phyloP scores from a whole-genome alignment of 2,113 vertebrate species.

The Phalacrocorax pelagicus region DNA sequence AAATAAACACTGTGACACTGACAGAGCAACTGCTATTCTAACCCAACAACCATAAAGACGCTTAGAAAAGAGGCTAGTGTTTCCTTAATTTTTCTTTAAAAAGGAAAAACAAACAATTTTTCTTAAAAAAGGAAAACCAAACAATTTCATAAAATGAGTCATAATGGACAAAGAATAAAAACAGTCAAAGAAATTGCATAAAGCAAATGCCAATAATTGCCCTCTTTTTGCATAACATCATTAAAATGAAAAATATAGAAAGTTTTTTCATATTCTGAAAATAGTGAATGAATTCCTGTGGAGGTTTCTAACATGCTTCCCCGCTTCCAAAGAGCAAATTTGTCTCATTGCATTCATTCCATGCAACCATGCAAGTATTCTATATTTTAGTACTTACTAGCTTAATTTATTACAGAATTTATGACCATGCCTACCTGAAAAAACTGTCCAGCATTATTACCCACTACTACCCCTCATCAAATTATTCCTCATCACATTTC shows the following conservation, averaged over 20 bases:
- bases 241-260: background rate
- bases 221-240: background rate
- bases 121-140: background rate
- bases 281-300: background rate
- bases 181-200: background rate
- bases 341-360: background rate
- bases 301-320: background rate
- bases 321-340: background rate
- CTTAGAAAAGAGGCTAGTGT: background rate
- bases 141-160: background rate
- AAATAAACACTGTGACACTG: slow-evolving; percentile 47
- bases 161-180: background rate
- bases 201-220: background rate
- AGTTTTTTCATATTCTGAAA: background rate
- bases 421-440: background rate
- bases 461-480: background rate
- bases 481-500: background rate
- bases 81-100: background rate
- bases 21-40: slow-evolving; percentile 26
- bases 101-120: background rate
- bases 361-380: background rate
- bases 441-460: background rate
- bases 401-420: slow-evolving; percentile 27
- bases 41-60: background rate
- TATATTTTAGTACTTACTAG: background rate